Conservation (phyloP, 2,113 vertebrate genomes). For the Microtus oregoni region DNA sequence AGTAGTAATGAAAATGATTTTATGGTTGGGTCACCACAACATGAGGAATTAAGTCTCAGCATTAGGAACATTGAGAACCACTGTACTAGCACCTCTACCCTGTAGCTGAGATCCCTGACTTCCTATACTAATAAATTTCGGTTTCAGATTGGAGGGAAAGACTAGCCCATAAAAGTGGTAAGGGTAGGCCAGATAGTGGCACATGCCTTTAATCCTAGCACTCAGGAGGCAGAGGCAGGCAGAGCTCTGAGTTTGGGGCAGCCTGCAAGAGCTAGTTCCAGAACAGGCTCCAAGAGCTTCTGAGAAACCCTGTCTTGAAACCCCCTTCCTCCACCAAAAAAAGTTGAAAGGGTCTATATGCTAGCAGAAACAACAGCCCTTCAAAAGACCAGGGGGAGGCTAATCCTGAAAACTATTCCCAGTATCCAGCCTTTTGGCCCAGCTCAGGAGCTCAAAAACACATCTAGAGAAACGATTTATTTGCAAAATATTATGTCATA, state of each 20-base stretch:
- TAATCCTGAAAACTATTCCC: neutral
- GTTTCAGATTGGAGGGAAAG: constrained; percentile 33
- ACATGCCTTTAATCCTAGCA: too few species aligned
- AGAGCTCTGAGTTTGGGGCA: too few species aligned
- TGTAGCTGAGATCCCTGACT: neutral
- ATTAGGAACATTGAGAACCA: neutral
- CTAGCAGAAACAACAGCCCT: neutral
- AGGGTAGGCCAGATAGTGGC: too few species aligned
- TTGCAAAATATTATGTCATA: neutral
- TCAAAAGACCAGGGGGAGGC: neutral
- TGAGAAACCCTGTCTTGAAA: too few species aligned
- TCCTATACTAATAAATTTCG: neutral
- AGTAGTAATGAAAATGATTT: neutral
- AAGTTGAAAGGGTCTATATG: neutral
- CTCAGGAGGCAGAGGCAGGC: too few species aligned
- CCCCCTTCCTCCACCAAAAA: neutral
- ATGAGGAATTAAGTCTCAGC: neutral
- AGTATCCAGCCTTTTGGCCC: neutral
- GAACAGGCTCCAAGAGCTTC: too few species aligned
- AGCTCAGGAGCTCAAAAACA: neutral
- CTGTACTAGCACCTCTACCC: neutral
- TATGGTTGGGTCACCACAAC: neutral
- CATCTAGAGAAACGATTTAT: neutral
- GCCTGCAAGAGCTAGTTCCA: too few species aligned
- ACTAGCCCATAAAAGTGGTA: neutral